phyloP scores from a whole-genome alignment of 2,113 vertebrate genomes.

The Hippocampus comes region DNA sequence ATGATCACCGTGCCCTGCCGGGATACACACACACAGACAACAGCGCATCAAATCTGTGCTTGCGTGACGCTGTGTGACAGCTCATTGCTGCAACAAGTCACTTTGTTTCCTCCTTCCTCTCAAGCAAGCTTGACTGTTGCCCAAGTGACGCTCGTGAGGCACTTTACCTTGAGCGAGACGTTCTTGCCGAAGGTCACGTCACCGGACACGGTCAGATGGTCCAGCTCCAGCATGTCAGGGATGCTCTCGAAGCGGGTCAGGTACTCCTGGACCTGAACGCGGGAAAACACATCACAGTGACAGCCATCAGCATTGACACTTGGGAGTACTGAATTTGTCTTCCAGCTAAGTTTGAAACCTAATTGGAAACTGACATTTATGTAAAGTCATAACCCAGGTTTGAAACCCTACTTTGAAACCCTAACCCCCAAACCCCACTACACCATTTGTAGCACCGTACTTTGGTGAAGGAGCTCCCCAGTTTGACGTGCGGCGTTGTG shows the following conservation, averaged over 20 bases:
- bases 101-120: no score
- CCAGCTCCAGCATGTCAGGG: conserved; percentile 96
- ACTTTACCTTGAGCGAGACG: conserved; percentile 87
- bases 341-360: background rate
- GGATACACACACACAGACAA: background rate
- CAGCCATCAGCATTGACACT: no score
- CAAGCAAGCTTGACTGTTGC: no score
- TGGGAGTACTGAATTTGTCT: no score
- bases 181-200: conserved; percentile 98
- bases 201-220: conserved; percentile 97
- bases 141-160: background rate
- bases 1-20: conserved; percentile 96
- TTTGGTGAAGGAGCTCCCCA: conserved; percentile 98
- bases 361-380: no score
- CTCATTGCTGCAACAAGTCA: no score
- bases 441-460: conserved; percentile 51
- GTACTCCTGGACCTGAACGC: conserved; percentile 89
- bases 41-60: no score
- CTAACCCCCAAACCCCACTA: background rate
- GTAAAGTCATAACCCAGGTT: no score
- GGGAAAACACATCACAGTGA: background rate
- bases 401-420: no score
- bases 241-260: conserved; percentile 94
- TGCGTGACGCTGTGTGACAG: no score
- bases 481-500: conserved; percentile 92